Evolutionary conservation across 2,797 vertebrate species (phyloP).

Genomic region (Enteromius radiatus): DNA sequence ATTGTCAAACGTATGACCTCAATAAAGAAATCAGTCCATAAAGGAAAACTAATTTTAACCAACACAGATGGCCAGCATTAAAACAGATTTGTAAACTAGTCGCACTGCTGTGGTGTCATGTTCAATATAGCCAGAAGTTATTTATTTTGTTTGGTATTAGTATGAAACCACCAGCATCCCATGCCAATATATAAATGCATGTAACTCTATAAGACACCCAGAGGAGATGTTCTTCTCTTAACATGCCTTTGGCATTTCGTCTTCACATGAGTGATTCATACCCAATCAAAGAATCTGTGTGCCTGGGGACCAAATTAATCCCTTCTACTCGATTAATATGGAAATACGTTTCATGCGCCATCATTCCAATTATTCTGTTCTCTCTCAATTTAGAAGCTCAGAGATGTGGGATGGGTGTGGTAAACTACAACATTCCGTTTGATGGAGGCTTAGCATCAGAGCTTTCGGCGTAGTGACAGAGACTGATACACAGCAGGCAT

Average conservation of each 20-base stretch:
- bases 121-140: conserved; percentile 36
- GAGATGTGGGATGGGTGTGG: conserved; percentile 59
- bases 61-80: conserved; percentile 13
- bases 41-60: not conserved
- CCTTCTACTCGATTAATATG: conserved; percentile 63
- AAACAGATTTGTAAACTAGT: conserved; percentile 22
- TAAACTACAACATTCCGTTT: conserved; percentile 62
- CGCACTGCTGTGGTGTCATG: conserved; percentile 5
- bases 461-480: conserved; percentile 45
- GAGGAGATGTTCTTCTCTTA: conserved; percentile 42
- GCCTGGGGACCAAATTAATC: conserved; percentile 64
- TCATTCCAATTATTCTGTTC: conserved; percentile 66
- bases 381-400: conserved; percentile 61
- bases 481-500: conserved; percentile 51
- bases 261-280: conserved; percentile 55
- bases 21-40: conserved; percentile 8
- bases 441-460: conserved; percentile 53
- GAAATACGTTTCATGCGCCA: conserved; percentile 59
- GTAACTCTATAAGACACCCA: conserved; percentile 47
- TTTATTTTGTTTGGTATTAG: conserved; percentile 43
- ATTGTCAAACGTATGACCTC: not conserved
- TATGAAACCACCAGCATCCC: conserved; percentile 16
- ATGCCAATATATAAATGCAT: conserved; percentile 48
- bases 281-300: conserved; percentile 54
- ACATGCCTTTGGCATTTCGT: conserved; percentile 46